Base-by-base conservation (phyloP, 2,888 invertebrate species). In the Aproaerema taeniolella region DNA sequence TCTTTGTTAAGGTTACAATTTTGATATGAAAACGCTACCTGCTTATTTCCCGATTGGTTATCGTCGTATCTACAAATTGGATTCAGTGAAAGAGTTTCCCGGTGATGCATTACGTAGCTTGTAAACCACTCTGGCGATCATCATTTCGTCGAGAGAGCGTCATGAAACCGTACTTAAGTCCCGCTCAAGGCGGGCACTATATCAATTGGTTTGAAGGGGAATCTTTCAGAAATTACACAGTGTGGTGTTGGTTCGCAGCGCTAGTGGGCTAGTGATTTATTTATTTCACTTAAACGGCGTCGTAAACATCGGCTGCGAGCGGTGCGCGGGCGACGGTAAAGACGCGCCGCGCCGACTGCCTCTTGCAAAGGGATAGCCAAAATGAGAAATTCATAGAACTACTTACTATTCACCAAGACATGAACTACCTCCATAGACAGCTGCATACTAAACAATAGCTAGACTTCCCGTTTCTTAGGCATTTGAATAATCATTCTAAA, bases 271-370 rank as follows among this genome's bases (percentile, higher is more conserved):
- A 53, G 57, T 71, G 76, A 80, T 78, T 79, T 80, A 81, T 81
- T 76, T 78, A 76, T 77, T 78, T 79, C 78, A 76, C 76, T 75
- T 79, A 72, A 67, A 73, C 61, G 57, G 58, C 55, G 54, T 70
- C 74, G 63, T 75, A 77, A 77, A 77, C 58, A 56, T 56, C 43
- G 55, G 51, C 48, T 43, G 47, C 48, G 43, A 24, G 33, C 33
- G 15, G n/a, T 45, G 33, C 20, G 5, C 24, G 17, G 36, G 13
- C 29, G 29, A 17, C 36, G 29, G 20, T 20, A 8, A 20, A 20
- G 8, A 20, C 20, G 8, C 4, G 20, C 20, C 20, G 20, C 20
- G 8, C 20, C 20, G 20, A 20, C n/a, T n/a, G n/a, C n/a, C n/a
- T n/a, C n/a, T n/a, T n/a, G n/a, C n/a, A n/a, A n/a, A n/a, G n/a